Percentiles rank a stretch among this genome's conserved stretches.
Conservation (phyloP, 2,113 vertebrate genomes). For the Leucopternis melanops region DNA sequence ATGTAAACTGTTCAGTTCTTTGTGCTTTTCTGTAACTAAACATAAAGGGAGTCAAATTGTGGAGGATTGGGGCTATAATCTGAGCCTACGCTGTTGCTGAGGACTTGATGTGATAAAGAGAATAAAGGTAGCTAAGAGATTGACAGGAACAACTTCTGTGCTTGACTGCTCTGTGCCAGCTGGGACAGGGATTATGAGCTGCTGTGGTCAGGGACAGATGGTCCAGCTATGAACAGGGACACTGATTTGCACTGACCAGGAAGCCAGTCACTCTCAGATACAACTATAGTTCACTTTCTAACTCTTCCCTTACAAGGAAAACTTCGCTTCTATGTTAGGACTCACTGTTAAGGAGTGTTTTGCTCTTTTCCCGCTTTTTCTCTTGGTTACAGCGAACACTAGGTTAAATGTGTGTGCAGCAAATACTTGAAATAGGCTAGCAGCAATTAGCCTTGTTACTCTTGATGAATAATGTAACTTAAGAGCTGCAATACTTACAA, state of each 20-base stretch:
- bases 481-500: slow-evolving; percentile 13
- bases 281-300: not conserved
- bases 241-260: not conserved
- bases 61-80: too few relatives aligned
- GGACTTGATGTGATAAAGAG: too few relatives aligned
- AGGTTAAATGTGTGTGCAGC: not conserved
- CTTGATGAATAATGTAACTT: slow-evolving; percentile 24
- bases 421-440: not conserved
- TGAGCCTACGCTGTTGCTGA: too few relatives aligned
- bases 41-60: too few relatives aligned
- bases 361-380: not conserved
- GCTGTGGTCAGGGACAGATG: not conserved
- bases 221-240: not conserved
- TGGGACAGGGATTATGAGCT: not conserved
- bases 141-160: too few relatives aligned
- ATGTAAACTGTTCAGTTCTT: too few relatives aligned
- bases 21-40: too few relatives aligned
- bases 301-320: not conserved
- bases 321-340: not conserved
- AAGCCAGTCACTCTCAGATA: not conserved
- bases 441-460: not conserved
- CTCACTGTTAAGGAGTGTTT: not conserved
- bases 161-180: not conserved
- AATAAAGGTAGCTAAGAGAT: too few relatives aligned
- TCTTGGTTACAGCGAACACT: not conserved